A percentile compares a stretch with the other conserved stretches of the same genome.
These are phyloP conservation scores for Erythrocercus mccallii DNA, from an alignment of 2,113 vertebrate genomes.

Conservation along the genomic window DNA sequence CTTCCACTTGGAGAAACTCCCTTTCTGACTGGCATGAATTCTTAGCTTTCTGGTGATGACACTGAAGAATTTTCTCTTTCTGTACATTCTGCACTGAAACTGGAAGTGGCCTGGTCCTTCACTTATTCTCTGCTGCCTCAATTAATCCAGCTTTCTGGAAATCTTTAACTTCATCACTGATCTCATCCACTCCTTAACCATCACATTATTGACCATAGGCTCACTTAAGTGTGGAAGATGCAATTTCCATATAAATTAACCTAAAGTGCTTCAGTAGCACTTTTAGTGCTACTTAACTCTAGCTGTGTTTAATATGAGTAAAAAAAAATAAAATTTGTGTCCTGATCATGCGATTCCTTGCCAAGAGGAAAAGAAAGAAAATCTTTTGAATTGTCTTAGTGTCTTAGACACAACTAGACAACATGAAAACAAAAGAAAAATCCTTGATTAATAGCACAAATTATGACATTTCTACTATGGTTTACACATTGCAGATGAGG, in stretches of 20 bases:
- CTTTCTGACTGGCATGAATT: not conserved
- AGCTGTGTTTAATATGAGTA: not conserved
- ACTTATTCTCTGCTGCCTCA: not conserved
- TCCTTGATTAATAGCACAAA: not conserved
- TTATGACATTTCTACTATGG: fast-evolving
- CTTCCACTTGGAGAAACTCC: not conserved
- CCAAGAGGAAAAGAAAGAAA: not conserved
- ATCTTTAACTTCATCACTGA: not conserved
- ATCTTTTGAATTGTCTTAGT: not conserved
- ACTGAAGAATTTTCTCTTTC: not conserved
- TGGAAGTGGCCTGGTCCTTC: not conserved
- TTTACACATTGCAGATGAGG: not conserved
- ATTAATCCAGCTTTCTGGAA: not conserved
- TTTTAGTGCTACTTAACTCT: not conserved
- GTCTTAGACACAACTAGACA: not conserved
- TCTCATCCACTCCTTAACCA: not conserved
- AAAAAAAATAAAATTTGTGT: too few species aligned
- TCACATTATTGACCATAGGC: not conserved
- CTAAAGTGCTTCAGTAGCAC: not conserved
- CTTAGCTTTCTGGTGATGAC: not conserved
- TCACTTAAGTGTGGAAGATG: not conserved
- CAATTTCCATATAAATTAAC: not conserved
- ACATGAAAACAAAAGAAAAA: not conserved
- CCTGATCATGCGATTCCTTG: not conserved
- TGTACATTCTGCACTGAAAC: not conserved